Evolutionary conservation across 2,797 vertebrate species (phyloP).

Genomic region (Spinibarbus caldwelli): DNA sequence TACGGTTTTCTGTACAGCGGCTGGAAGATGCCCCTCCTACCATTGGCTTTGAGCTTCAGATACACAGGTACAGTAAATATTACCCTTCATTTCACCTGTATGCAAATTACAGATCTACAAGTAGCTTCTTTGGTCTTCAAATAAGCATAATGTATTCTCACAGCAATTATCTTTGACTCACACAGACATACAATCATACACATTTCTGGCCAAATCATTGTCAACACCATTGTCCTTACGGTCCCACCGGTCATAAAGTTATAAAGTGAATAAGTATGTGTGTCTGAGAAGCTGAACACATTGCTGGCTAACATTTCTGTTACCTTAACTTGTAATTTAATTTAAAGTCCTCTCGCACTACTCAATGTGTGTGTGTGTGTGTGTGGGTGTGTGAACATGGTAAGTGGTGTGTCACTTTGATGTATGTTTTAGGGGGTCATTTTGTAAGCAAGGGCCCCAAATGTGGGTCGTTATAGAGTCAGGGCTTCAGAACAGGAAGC

Average conservation of each 20-base stretch:
- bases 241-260: constrained; percentile 13
- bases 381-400: constrained; percentile 7
- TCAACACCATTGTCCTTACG: constrained; percentile 34
- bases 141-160: constrained; percentile 2
- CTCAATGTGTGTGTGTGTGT: too few relatives aligned
- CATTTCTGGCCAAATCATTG: constrained; percentile 15
- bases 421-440: constrained; percentile 37
- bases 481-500: constrained; percentile 42
- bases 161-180: not conserved
- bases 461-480: constrained; percentile 30
- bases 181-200: not conserved
- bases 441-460: constrained; percentile 38
- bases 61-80: constrained; percentile 85
- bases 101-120: not conserved
- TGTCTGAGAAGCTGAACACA: constrained; percentile 10
- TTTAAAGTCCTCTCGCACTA: not conserved
- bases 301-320: constrained; percentile 7
- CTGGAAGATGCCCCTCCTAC: constrained; percentile 86
- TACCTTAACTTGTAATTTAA: constrained; percentile 5
- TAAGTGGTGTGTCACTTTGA: constrained; percentile 36
- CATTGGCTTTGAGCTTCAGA: constrained; percentile 90
- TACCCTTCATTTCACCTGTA: constrained; percentile 27
- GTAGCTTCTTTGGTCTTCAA: not conserved
- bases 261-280: constrained; percentile 25
- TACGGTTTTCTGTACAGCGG: constrained; percentile 91